Conservation (phyloP, 2,113 vertebrate species). For the Indri indri region DNA sequence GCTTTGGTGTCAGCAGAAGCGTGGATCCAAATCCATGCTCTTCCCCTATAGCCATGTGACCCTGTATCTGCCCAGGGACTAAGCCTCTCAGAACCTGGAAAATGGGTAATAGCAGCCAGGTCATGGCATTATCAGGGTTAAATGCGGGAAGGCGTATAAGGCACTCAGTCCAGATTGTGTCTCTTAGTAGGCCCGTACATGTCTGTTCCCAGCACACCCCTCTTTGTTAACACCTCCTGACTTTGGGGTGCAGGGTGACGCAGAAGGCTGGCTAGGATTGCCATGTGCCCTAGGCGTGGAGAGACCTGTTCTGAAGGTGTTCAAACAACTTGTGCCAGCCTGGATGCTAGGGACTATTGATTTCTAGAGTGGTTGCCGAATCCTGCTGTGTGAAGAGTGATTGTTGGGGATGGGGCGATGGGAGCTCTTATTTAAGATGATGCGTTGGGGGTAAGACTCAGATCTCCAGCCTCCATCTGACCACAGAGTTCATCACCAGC, state of each 20-base stretch:
- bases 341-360: background rate
- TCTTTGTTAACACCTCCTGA: background rate
- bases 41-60: background rate
- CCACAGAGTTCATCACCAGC: background rate
- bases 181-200: background rate
- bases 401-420: background rate
- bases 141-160: background rate
- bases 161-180: background rate
- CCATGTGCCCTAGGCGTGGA: background rate
- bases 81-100: background rate
- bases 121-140: background rate
- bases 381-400: background rate
- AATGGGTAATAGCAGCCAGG: background rate
- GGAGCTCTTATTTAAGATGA: background rate
- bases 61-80: background rate
- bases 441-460: background rate
- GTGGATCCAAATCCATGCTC: background rate
- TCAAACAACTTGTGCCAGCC: background rate
- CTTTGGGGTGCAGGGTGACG: background rate
- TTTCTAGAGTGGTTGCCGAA: background rate
- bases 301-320: background rate
- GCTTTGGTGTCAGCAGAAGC: background rate
- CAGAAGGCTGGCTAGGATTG: background rate
- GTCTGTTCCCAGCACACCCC: rapidly evolving
- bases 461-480: background rate